These are phyloP conservation scores for Oryzias celebensis DNA, from an alignment of 2,113 vertebrate species.

Conservation along the genomic window DNA sequence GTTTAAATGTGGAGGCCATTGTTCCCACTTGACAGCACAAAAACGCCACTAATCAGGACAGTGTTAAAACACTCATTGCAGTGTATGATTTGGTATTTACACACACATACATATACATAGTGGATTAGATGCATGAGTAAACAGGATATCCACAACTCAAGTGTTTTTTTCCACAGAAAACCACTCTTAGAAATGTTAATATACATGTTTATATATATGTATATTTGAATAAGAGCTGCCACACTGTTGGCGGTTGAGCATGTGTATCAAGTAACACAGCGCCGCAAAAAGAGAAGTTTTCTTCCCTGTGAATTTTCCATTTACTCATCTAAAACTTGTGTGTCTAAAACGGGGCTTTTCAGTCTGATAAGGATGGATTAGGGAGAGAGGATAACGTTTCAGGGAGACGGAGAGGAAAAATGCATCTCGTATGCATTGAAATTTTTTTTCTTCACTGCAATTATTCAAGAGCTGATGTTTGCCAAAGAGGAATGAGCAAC, in stretches of 20 bases:
- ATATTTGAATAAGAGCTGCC: conserved; percentile 5
- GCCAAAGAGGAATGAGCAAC: conserved; percentile 55
- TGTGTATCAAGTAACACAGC: conserved; percentile 44
- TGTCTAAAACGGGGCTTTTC: conserved; percentile 57
- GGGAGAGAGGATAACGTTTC: conserved; percentile 69
- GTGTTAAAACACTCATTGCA: conserved; percentile 67
- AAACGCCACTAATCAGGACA: conserved; percentile 57
- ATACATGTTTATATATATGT: conserved; percentile 53
- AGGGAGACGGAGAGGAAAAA: conserved; percentile 48
- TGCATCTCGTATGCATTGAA: conserved; percentile 82
- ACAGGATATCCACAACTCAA: conserved; percentile 48
- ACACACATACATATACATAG: conserved; percentile 25
- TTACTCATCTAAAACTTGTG: conserved; percentile 46
- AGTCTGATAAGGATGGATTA: conserved; percentile 71
- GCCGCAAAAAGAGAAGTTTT: conserved; percentile 45
- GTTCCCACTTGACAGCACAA: conserved; percentile 73
- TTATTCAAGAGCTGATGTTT: conserved; percentile 78
- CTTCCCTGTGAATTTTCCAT: conserved; percentile 49
- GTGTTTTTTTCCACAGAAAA: conserved; percentile 56
- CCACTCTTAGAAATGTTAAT: conserved; percentile 53
- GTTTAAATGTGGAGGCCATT: conserved; percentile 70
- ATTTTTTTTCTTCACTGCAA: conserved; percentile 77
- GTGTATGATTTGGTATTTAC: conserved; percentile 43
- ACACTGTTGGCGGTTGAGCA: conserved; percentile 38
- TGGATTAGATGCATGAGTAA: conserved; percentile 45